phyloP scores from a whole-genome alignment of 2,113 vertebrate species.

The Chroicocephalus ridibundus region DNA sequence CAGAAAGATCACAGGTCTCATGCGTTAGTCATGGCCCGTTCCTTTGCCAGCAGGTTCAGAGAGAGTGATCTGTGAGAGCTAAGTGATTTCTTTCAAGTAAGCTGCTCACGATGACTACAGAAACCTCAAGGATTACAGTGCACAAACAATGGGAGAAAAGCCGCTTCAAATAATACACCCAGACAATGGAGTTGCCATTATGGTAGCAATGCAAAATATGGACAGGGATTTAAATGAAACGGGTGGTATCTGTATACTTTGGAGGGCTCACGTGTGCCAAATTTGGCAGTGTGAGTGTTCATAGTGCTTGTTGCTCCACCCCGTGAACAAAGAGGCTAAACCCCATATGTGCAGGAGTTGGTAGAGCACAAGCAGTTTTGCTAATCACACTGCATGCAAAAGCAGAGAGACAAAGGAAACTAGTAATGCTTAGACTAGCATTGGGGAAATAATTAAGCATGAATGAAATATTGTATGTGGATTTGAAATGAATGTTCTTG shows the following conservation, averaged over 20 bases:
- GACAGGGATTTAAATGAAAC: slow-evolving; percentile 16
- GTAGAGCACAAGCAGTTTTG: slow-evolving; percentile 15
- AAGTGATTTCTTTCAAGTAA: slow-evolving; percentile 62
- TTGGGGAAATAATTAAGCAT: slow-evolving; percentile 55
- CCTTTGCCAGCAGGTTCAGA: slow-evolving; percentile 33
- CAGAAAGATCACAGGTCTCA: slow-evolving; percentile 40
- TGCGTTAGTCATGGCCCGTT: neutral
- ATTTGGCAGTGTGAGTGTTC: slow-evolving; percentile 42
- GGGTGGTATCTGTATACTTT: slow-evolving; percentile 2
- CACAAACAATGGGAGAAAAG: slow-evolving; percentile 58
- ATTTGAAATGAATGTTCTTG: slow-evolving; percentile 47
- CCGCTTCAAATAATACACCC: slow-evolving; percentile 44
- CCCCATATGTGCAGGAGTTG: slow-evolving; percentile 35
- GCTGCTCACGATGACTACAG: slow-evolving; percentile 39
- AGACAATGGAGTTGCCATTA: slow-evolving; percentile 50
- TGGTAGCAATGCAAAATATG: slow-evolving; percentile 26
- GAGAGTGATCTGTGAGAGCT: slow-evolving; percentile 24
- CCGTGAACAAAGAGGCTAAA: slow-evolving; percentile 59
- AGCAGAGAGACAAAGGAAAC: slow-evolving; percentile 63
- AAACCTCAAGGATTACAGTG: slow-evolving; percentile 62
- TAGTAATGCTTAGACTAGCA: slow-evolving; percentile 20
- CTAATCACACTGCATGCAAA: slow-evolving; percentile 48
- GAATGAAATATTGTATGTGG: slow-evolving; percentile 48
- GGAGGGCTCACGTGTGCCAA: slow-evolving; percentile 23
- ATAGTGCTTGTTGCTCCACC: slow-evolving; percentile 42